Evolutionary conservation across 92 coral and sea anemone species (phyloP).

Genomic region (Phymanthus crucifer): DNA sequence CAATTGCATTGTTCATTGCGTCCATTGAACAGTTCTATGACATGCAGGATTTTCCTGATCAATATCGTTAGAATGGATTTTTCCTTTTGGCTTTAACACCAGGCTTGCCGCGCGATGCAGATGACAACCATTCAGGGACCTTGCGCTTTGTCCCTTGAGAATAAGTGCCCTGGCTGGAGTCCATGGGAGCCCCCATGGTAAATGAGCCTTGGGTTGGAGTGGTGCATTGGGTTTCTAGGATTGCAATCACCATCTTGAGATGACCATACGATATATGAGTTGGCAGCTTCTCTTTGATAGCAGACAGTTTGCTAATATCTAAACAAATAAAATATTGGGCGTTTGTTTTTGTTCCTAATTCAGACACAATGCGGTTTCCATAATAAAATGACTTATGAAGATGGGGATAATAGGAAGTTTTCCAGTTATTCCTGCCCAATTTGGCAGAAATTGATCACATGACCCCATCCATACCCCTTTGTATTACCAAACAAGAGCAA

Average conservation of each 20-base stretch:
- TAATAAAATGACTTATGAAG: too few species aligned
- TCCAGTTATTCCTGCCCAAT: not conserved
- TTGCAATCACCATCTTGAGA: constrained; percentile 73
- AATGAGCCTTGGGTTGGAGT: constrained; percentile 2
- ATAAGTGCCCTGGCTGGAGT: constrained; percentile 18
- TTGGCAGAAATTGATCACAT: not conserved
- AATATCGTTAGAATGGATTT: constrained; percentile 46
- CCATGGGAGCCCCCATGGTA: constrained; percentile 14
- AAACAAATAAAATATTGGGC: not conserved
- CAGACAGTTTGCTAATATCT: constrained; percentile 68
- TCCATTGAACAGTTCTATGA: too few species aligned
- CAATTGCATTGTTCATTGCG: too few species aligned
- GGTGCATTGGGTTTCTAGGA: constrained; percentile 49
- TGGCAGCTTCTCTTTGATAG: constrained; percentile 70
- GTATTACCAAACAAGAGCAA: too few species aligned
- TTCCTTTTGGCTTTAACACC: constrained; percentile 49
- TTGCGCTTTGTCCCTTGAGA: constrained; percentile 77
- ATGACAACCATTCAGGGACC: constrained; percentile 77
- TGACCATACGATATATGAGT: constrained; percentile 63
- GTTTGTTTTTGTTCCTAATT: not conserved
- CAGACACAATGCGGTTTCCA: not conserved
- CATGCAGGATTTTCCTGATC: not conserved
- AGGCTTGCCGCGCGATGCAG: constrained; percentile 27
- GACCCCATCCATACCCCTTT: not conserved
- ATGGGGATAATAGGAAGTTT: too few species aligned